These are phyloP conservation scores for Acropternis orthonyx DNA, from an alignment of 2,797 vertebrate species.

Conservation along the genomic window DNA sequence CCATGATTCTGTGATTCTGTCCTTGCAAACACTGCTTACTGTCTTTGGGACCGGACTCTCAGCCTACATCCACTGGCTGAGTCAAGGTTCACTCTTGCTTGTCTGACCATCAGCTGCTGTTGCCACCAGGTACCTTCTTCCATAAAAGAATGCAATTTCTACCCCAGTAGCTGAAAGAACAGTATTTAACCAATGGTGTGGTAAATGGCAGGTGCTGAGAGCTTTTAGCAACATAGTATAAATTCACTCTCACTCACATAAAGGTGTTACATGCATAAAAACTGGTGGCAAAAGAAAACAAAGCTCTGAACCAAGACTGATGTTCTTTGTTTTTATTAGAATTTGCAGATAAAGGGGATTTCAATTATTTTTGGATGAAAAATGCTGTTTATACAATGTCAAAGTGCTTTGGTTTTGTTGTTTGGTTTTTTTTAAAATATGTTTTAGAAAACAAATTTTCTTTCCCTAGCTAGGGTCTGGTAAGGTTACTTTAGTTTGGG, in stretches of 20 bases:
- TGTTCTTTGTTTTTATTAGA: neutral
- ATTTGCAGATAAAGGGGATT: neutral
- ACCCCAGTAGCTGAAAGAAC: neutral
- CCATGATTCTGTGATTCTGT: neutral
- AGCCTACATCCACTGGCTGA: accelerated
- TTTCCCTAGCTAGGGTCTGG: neutral
- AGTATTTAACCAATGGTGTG: neutral
- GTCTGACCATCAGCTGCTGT: neutral
- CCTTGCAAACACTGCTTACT: neutral
- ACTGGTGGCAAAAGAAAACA: neutral
- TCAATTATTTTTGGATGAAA: neutral
- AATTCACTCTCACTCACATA: neutral
- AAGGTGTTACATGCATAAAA: neutral
- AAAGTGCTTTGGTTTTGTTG: neutral
- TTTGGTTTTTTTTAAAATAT: neutral
- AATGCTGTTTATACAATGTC: neutral
- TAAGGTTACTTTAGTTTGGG: neutral
- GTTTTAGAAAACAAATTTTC: neutral
- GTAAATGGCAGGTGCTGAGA: neutral
- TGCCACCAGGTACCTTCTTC: neutral
- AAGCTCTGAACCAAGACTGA: neutral
- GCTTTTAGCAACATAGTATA: neutral
- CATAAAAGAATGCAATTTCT: neutral
- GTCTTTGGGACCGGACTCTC: neutral
- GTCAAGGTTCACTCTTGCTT: neutral